phyloP scores from a whole-genome alignment of 1,140 invertebrate species.

The Pachypsylla venusta region DNA sequence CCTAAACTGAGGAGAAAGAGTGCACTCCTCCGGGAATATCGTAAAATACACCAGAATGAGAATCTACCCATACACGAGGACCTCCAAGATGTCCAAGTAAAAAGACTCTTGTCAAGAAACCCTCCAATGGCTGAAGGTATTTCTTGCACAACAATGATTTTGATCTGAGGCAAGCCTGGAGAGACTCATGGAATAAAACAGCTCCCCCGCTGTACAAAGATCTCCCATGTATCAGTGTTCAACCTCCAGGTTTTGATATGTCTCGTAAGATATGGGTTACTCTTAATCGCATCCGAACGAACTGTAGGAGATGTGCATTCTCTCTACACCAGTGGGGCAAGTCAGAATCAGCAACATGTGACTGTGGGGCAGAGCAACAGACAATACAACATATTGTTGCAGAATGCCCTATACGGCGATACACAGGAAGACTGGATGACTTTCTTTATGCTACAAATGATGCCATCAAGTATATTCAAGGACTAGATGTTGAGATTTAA shows the following conservation, averaged over 20 bases:
- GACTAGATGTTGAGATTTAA: not conserved
- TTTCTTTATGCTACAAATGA: not conserved
- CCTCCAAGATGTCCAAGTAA: not conserved
- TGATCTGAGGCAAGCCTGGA: not conserved
- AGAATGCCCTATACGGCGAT: slow-evolving; percentile 3
- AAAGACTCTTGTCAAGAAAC: slow-evolving; percentile 7
- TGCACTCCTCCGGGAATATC: not conserved
- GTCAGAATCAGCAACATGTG: slow-evolving; percentile 15
- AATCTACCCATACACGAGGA: not conserved
- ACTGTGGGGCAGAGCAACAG: slow-evolving; percentile 9
- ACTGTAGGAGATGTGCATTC: not conserved
- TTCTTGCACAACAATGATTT: not conserved
- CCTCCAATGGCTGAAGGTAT: too few relatives aligned
- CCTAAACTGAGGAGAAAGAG: slow-evolving; percentile 2
- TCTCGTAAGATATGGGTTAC: not conserved
- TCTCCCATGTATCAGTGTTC: not conserved
- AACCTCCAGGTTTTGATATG: slow-evolving; percentile 9
- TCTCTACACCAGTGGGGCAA: slow-evolving; percentile 12
- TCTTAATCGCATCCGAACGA: slow-evolving; percentile 5
- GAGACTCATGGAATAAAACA: not conserved
- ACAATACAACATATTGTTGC: slow-evolving; percentile 10
- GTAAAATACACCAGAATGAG: not conserved
- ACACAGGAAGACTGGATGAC: not conserved
- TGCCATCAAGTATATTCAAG: not conserved
- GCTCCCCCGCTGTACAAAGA: slow-evolving; percentile 2